Conservation (phyloP, 2,113 vertebrate genomes). For the Tragulus kanchil region DNA sequence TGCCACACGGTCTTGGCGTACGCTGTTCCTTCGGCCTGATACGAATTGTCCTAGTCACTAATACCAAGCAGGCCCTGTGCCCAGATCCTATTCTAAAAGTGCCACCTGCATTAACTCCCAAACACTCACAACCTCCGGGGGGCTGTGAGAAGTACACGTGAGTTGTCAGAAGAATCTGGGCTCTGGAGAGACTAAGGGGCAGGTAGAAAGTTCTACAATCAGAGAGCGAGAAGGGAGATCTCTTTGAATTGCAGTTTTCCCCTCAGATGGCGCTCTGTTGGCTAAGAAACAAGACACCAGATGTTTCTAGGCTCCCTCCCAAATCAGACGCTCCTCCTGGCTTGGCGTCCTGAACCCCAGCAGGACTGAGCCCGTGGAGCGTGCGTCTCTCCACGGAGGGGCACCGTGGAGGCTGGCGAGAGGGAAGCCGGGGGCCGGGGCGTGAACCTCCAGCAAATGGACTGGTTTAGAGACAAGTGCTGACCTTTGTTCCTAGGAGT, state of each 20-base stretch:
- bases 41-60: not conserved
- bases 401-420: fast-evolving
- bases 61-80: fast-evolving
- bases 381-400: not conserved
- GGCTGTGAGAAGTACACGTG: not conserved
- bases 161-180: not conserved
- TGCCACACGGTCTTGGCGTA: not conserved
- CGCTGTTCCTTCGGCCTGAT: not conserved
- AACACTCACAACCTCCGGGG: not conserved
- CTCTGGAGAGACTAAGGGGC: not conserved
- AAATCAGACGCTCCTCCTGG: not conserved
- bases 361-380: not conserved
- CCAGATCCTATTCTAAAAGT: not conserved
- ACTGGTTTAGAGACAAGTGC: not conserved
- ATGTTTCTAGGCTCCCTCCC: not conserved
- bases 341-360: not conserved
- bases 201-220: not conserved
- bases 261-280: not conserved
- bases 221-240: not conserved
- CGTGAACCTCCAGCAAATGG: not conserved
- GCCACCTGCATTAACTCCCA: not conserved
- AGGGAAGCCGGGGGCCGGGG: not conserved
- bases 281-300: not conserved
- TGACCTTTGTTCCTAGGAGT: not conserved
- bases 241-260: not conserved